Evolutionary conservation across 1,140 invertebrate species (phyloP).

Genomic region (Wasmannia auropunctata): DNA sequence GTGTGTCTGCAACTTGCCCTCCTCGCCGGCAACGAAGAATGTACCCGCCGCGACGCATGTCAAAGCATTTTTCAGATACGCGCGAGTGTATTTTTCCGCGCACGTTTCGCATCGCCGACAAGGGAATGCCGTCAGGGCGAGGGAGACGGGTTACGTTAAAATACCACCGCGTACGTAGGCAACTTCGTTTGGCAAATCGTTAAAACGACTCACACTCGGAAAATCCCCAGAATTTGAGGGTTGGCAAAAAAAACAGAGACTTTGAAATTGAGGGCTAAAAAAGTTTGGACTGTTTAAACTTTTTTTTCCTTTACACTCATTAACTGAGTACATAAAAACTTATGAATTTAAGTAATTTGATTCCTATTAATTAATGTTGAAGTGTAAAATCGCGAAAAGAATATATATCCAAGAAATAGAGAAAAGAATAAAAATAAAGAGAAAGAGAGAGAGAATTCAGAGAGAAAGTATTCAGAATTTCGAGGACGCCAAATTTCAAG

Average conservation of each 20-base stretch:
- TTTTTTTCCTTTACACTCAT: not conserved
- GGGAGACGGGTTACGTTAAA: not conserved
- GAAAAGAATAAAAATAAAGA: too few species aligned
- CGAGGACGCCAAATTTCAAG: not conserved
- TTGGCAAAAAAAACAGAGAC: not conserved
- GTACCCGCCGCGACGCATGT: not conserved
- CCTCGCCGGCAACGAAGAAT: constrained; percentile 37
- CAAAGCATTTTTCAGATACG: constrained; percentile 57
- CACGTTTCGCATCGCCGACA: constrained; percentile 13
- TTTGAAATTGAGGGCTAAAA: not conserved
- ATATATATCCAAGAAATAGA: not conserved
- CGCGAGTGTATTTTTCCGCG: constrained; percentile 16
- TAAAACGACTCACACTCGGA: not conserved
- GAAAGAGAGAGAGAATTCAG: too few species aligned
- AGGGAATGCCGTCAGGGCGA: constrained; percentile 1
- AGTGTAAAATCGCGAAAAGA: not conserved
- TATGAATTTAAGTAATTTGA: not conserved
- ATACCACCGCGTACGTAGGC: not conserved
- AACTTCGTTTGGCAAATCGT: constrained; percentile 42
- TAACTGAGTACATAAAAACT: not conserved
- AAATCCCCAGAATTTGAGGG: not conserved
- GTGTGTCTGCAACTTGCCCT: constrained; percentile 36
- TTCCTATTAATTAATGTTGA: not conserved
- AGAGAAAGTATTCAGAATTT: not conserved
- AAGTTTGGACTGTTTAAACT: not conserved